These are phyloP conservation scores for Leptopilina boulardi DNA, from an alignment of 1,140 invertebrate genomes.

Conservation along the genomic window DNA sequence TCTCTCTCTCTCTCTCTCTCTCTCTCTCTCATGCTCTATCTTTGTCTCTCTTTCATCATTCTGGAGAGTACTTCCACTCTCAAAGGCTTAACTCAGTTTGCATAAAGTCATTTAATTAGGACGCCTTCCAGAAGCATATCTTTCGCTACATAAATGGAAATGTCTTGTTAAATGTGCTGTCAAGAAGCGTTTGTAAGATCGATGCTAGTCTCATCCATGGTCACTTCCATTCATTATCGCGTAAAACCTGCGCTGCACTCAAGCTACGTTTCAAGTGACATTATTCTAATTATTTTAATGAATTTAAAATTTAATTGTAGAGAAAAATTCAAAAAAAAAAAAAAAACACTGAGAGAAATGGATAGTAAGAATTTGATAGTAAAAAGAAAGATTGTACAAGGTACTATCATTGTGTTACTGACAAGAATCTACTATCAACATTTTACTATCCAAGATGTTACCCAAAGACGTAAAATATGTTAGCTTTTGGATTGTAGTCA, in stretches of 20 bases:
- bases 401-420: no score
- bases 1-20: neutral
- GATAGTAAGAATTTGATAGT: no score
- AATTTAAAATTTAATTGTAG: no score
- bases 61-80: neutral
- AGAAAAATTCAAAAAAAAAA: no score
- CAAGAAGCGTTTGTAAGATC: conserved; percentile 15
- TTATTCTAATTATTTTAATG: neutral
- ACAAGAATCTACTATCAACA: no score
- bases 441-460: no score
- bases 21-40: neutral
- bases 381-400: no score
- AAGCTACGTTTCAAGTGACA: neutral
- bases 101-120: conserved; percentile 20
- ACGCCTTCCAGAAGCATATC: conserved; percentile 16
- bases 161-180: conserved; percentile 25
- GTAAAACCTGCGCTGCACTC: neutral
- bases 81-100: conserved; percentile 4
- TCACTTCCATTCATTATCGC: conserved; percentile 7
- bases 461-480: no score
- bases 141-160: conserved; percentile 31
- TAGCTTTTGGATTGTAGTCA: no score
- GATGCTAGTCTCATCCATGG: conserved; percentile 2
- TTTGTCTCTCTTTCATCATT: neutral
- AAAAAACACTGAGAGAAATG: no score